phyloP scores from a whole-genome alignment of 2,113 vertebrate genomes.

The Peucedramus taeniatus region DNA sequence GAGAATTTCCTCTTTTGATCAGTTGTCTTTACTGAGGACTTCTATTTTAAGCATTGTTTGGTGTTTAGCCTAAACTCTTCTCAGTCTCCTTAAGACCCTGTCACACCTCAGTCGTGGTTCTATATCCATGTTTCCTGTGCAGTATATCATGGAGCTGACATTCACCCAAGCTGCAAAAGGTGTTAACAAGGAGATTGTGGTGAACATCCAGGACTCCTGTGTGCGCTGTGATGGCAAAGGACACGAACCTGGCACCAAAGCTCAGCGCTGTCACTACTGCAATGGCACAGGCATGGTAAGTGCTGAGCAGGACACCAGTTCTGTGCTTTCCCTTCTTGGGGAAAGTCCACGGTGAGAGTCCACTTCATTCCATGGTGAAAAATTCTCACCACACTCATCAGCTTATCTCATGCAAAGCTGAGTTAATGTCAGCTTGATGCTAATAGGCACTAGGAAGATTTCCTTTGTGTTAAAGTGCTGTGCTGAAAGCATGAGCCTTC shows the following conservation, averaged over 20 bases:
- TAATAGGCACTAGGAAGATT: background rate
- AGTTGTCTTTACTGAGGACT: background rate
- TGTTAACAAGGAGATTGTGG: constrained; percentile 91
- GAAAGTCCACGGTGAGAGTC: too few species aligned
- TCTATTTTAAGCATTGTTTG: background rate
- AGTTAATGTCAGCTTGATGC: background rate
- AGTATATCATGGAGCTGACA: constrained; percentile 95
- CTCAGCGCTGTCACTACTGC: constrained; percentile 88
- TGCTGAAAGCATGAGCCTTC: background rate
- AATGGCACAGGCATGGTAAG: constrained; percentile 93
- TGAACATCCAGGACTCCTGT: constrained; percentile 85
- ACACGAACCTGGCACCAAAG: constrained; percentile 87
- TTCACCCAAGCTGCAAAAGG: constrained; percentile 97
- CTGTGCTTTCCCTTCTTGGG: background rate
- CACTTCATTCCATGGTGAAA: background rate
- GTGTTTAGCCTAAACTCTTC: background rate
- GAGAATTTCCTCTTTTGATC: background rate
- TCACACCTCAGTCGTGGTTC: background rate
- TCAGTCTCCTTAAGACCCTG: background rate
- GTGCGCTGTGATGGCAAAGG: constrained; percentile 88
- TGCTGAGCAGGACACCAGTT: background rate
- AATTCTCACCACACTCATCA: background rate
- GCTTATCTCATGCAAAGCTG: background rate
- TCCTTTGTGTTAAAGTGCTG: background rate
- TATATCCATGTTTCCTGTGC: background rate